Evolutionary conservation across 2,113 vertebrate species (phyloP), one percentile per base, ranked within the genome.

Genomic region (Athene noctua): DNA sequence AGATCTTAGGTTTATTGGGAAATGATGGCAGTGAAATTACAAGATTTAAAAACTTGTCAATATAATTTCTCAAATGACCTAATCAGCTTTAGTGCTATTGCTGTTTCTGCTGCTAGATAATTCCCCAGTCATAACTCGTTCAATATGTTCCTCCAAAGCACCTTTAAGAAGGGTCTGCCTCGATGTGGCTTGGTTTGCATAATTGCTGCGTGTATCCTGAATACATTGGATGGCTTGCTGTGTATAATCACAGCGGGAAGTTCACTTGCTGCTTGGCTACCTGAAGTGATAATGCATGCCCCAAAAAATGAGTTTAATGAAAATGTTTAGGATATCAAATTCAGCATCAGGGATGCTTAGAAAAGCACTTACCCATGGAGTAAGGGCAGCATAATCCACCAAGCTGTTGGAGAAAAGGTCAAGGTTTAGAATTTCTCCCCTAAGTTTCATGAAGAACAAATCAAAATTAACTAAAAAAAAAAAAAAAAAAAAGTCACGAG

Each of bases 251-350:
- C 86, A 84, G 96, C 71, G 3, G 94, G 93, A 49, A 62, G 52
- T 1, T 62, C 89, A 6, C 88, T 96, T 51, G 47, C 86, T 20
- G 62, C 84, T 51, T 80, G 34, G 88, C 94, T 86, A 6, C 96
- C 96, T 78, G 94, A 79, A 75, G 96, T 38, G 94, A 95, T 95
- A 95, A 97, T 80, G 77, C 54, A 9, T 46, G 73, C 91, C 96
- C 82, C 13, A 44, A 79, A 94, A 93, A 94, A 82, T 6, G 63
- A 72, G 61, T 21, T 86, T 95, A 92, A 94, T 95, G 95, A 93
- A 97, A 96, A 94, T 52, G 96, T 90, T 97, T 94, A 89, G 80
- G 92, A 59, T 92, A 93, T 88, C 88, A 55, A 92, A 80, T 15
- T 71, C 96, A 65, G 71, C 91, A 73, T 61, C 75, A 67, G 85